Conservation (phyloP, 2,888 invertebrate genomes). For the Anoplius nigerrimus region DNA sequence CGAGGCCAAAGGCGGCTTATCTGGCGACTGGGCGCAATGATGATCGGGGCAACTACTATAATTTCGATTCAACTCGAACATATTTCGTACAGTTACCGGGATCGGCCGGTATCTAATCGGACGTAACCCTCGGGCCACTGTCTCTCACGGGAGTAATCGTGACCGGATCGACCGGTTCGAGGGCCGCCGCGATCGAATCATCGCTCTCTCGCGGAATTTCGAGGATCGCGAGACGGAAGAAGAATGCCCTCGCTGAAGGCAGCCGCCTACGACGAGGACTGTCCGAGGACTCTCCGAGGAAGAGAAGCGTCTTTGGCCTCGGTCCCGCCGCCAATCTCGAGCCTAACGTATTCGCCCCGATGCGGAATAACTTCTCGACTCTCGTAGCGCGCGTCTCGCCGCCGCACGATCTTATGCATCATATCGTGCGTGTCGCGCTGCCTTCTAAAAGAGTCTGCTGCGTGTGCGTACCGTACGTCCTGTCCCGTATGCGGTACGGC, state of each 20-base stretch:
- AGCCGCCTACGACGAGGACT: background rate
- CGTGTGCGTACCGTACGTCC: too few relatives aligned
- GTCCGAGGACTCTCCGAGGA: background rate
- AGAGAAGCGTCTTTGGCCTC: background rate
- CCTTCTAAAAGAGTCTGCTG: too few relatives aligned
- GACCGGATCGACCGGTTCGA: background rate
- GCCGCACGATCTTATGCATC: conserved; percentile 14
- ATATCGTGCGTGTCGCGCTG: too few relatives aligned
- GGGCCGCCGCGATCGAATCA: background rate
- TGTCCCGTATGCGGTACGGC: conserved; percentile 17
- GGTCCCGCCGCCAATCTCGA: conserved; percentile 40
- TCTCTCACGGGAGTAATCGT: background rate
- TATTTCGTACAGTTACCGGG: conserved; percentile 18
- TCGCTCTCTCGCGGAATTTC: conserved; percentile 6
- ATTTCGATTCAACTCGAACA: conserved; percentile 25
- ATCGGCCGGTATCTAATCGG: conserved; percentile 3
- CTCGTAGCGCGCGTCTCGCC: conserved; percentile 5
- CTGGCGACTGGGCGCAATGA: conserved; percentile 13
- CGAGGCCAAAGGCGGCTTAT: conserved; percentile 1
- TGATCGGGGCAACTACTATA: conserved; percentile 23
- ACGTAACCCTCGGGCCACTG: conserved; percentile 4
- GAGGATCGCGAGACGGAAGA: background rate
- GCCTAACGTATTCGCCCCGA: conserved; percentile 44
- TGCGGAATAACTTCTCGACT: conserved; percentile 1
- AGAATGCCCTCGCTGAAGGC: background rate